These are phyloP conservation scores for Serripes groenlandicus DNA, from an alignment of 2,888 invertebrate species.

Conservation along the genomic window DNA sequence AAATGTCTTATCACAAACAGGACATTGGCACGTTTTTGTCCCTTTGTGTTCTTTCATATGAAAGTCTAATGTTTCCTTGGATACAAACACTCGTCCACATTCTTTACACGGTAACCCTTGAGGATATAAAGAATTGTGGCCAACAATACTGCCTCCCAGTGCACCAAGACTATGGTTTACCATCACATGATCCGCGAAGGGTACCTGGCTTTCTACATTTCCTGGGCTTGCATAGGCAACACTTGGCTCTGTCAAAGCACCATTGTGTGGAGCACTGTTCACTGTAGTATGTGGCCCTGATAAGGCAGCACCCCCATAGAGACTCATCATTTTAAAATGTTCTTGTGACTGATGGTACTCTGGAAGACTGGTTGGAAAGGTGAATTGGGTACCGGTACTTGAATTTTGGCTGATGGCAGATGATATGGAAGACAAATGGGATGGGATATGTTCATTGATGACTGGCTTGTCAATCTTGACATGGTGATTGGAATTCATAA, in stretches of 20 bases:
- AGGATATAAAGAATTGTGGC: conserved; percentile 25
- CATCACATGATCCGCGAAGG: background rate
- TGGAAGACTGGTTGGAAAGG: conserved; percentile 8
- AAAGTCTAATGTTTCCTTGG: conserved; percentile 21
- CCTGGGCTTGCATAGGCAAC: conserved; percentile 2
- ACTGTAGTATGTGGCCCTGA: background rate
- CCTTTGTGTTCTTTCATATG: conserved; percentile 42
- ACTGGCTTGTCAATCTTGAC: background rate
- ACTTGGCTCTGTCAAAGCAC: background rate
- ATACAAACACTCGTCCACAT: conserved; percentile 52
- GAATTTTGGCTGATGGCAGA: conserved; percentile 4
- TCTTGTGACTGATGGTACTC: background rate
- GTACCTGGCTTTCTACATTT: background rate
- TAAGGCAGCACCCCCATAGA: background rate
- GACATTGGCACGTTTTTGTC: conserved; percentile 35
- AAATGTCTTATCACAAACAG: conserved; percentile 33
- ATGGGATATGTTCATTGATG: background rate
- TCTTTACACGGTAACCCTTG: conserved; percentile 32
- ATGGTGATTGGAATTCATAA: background rate
- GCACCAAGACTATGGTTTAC: background rate
- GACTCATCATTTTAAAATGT: conserved; percentile 7
- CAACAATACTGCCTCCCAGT: background rate
- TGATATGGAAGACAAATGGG: conserved; percentile 9
- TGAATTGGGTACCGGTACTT: background rate
- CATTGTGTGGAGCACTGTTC: conserved; percentile 15